A percentile compares a stretch with the other conserved stretches of the same genome.
phyloP scores from a whole-genome alignment of 2,113 vertebrate species.

The Takifugu bimaculatus region DNA sequence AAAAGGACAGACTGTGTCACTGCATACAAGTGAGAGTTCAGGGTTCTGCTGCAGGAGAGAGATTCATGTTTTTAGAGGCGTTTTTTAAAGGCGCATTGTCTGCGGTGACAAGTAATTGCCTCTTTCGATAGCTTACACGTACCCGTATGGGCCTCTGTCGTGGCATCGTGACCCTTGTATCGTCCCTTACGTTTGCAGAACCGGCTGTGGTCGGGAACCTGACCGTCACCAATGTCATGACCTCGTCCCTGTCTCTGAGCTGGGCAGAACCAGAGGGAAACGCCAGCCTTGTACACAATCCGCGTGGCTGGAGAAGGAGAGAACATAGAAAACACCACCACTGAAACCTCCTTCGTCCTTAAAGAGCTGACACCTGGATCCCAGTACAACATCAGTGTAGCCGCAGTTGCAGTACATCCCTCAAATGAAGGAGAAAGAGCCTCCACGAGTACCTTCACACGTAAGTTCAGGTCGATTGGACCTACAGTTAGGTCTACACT shows the following conservation, averaged over 20 bases:
- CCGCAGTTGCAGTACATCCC: background rate
- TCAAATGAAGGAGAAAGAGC: background rate
- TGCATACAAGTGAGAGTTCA: background rate
- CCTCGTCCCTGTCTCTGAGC: constrained; percentile 14
- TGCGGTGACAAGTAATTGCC: constrained; percentile 17
- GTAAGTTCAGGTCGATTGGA: constrained; percentile 9
- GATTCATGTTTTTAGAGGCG: no score
- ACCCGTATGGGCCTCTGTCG: background rate
- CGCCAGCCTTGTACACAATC: constrained; percentile 8
- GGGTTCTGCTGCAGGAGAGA: background rate
- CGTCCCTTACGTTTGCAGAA: constrained; percentile 4
- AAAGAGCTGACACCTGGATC: background rate
- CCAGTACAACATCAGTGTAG: constrained; percentile 21
- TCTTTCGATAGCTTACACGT: no score
- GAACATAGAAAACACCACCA: fast-evolving
- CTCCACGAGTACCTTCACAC: background rate
- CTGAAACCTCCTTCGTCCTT: background rate
- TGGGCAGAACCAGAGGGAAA: constrained; percentile 33
- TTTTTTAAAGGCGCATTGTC: background rate
- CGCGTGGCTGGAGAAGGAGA: background rate
- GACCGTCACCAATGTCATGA: constrained; percentile 2
- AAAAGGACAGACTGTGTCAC: fast-evolving
- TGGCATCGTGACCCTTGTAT: background rate
- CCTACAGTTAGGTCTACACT: no score
- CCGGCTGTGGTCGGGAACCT: constrained; percentile 21